phyloP scores from a whole-genome alignment of 2,113 vertebrate genomes.

The Epinephelus moara region DNA sequence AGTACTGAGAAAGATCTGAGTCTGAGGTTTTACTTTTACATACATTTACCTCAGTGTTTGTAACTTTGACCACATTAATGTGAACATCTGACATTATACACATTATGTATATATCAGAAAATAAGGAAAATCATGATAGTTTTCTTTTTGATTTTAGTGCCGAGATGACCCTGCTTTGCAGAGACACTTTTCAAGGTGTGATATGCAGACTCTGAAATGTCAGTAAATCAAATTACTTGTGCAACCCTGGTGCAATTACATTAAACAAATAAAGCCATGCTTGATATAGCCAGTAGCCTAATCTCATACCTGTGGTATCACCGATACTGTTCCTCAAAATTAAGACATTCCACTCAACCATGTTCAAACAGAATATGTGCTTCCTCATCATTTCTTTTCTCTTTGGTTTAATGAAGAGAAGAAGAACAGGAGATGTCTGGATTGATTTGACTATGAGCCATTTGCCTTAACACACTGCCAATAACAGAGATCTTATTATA shows the following conservation, averaged over 20 bases:
- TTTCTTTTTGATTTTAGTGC: too few species aligned
- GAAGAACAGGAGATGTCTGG: not conserved
- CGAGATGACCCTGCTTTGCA: not conserved
- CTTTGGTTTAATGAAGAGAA: not conserved
- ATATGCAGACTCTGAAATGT: not conserved
- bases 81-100: too few species aligned
- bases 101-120: too few species aligned
- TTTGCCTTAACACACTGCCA: not conserved
- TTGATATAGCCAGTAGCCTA: too few species aligned
- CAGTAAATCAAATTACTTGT: not conserved
- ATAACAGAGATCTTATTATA: not conserved
- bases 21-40: too few species aligned
- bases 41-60: too few species aligned
- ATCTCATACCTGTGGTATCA: not conserved
- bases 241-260: not conserved
- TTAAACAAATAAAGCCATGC: not conserved
- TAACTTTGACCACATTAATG: too few species aligned
- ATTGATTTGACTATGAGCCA: not conserved
- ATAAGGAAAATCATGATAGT: too few species aligned
- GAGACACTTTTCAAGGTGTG: not conserved
- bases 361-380: not conserved
- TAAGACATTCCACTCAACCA: not conserved
- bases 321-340: not conserved
- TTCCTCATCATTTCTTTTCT: not conserved
- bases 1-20: too few species aligned